Conservation (phyloP, 2,797 vertebrate genomes). For the Helicolenus hilgendorfi region DNA sequence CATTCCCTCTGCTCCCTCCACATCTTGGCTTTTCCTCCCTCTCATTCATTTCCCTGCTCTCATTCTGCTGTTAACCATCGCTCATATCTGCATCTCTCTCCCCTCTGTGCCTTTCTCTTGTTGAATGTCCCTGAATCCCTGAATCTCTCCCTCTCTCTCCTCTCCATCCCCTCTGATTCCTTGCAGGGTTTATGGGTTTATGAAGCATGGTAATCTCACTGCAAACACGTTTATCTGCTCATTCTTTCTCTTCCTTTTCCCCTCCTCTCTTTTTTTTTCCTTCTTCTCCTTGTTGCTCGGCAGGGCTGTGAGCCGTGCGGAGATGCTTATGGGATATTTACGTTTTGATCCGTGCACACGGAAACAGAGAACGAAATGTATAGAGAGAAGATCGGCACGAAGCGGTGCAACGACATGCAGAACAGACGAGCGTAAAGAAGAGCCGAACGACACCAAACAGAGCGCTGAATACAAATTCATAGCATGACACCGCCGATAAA, state of each 20-base stretch:
- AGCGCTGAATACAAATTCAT: constrained; percentile 26
- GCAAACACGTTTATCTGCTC: constrained; percentile 62
- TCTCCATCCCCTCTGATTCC: constrained; percentile 25
- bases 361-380: neutral
- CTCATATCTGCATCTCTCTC: constrained; percentile 34
- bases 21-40: constrained; percentile 41
- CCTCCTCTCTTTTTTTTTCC: neutral
- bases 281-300: neutral
- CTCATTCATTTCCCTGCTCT: constrained; percentile 3
- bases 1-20: constrained; percentile 37
- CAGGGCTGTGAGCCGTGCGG: neutral
- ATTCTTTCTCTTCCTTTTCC: constrained; percentile 16
- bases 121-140: constrained; percentile 15
- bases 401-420: neutral
- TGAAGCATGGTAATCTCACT: constrained; percentile 62
- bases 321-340: constrained; percentile 54
- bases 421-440: neutral
- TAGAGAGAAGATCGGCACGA: neutral
- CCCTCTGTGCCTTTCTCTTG: neutral
- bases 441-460: neutral
- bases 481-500: neutral
- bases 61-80: constrained; percentile 26
- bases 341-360: constrained; percentile 32
- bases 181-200: constrained; percentile 58
- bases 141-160: neutral